Evolutionary conservation across 2,113 vertebrate species (phyloP), one percentile per base, ranked within the genome.

Genomic region (Marmota monax): DNA sequence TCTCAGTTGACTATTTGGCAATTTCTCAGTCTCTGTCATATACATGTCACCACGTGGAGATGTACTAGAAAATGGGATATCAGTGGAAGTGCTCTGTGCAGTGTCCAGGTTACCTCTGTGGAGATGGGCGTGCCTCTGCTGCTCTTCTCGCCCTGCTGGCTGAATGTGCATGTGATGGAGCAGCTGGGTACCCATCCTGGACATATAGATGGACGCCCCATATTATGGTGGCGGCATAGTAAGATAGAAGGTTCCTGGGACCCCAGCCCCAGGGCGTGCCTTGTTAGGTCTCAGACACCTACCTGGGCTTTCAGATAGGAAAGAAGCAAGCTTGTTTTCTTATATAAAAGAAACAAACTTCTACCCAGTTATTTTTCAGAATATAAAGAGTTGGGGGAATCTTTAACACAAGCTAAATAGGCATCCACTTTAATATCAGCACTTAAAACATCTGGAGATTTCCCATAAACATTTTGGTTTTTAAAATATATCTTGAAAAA

Each of bases 11-110:
- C 0, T 8, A 2, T 32, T n/a, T 76, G 72, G 51, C n/a, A 61
- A 48, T 1, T 6, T 13, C 80, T 25, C 27, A 61, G 72, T 1
- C 78, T 51, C 67, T 16, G 13, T 77, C 42, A 48, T 39, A 29
- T 4, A n/a, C 42, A 17, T 3, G 29, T 7, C 29, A n/a, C 65
- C 69, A 13, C 0, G 8, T 27, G 73, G n/a, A n/a, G 2, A 14
- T 0, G 9, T 1, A 3, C 2, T 4, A 34, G 63, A 29, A 51
- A 51, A 22, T 11, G 48, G 29, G 18, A 32, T 9, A 7, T 20
- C 32, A 37, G 10, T 37, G 45, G 42, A 48, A 42, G 39, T 12
- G 14, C 14, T 7, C 5, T 0, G 29, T 14, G 39, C 0, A 0
- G 14, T 39, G 61, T 78, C 74, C 79, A 89, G 53, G 11, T 34